Conservation (phyloP, 2,113 vertebrate genomes). For the Hippocampus guttulatus region DNA sequence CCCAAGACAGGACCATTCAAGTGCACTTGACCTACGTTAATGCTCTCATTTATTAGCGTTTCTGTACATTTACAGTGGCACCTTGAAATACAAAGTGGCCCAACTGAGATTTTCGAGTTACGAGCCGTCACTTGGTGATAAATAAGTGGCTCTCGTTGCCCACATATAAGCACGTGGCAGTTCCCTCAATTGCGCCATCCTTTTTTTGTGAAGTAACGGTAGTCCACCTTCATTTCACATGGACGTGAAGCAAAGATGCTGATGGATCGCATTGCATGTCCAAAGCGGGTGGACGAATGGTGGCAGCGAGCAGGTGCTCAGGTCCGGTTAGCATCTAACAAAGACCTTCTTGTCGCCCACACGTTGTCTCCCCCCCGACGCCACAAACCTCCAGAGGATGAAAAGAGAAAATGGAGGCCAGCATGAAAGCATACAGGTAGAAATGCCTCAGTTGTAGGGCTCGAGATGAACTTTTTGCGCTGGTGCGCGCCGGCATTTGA, state of each 20-base stretch:
- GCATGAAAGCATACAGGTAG: conserved; percentile 46
- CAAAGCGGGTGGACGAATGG: conserved; percentile 56
- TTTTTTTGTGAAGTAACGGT: neutral
- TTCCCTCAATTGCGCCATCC: no score
- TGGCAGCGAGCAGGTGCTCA: conserved; percentile 48
- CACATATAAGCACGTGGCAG: no score
- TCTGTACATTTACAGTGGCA: neutral
- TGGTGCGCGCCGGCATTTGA: no score
- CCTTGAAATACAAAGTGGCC: no score
- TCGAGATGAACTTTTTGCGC: no score
- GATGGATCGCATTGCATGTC: conserved; percentile 46
- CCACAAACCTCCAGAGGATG: conserved; percentile 42
- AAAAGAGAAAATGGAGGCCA: conserved; percentile 37
- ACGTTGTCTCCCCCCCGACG: conserved; percentile 21
- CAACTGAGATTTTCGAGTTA: no score
- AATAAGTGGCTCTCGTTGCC: no score
- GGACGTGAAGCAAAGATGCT: neutral
- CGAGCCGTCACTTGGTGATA: no score
- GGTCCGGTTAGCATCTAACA: conserved; percentile 50
- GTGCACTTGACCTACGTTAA: conserved; percentile 1
- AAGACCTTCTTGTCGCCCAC: conserved; percentile 53
- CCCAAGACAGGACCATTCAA: neutral
- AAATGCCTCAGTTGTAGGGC: conserved; percentile 19
- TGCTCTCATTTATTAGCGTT: neutral
- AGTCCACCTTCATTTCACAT: neutral